Percentiles rank a stretch among this genome's conserved stretches.
phyloP scores from a whole-genome alignment of 2,113 vertebrate species.

The Tragelaphus scriptus region DNA sequence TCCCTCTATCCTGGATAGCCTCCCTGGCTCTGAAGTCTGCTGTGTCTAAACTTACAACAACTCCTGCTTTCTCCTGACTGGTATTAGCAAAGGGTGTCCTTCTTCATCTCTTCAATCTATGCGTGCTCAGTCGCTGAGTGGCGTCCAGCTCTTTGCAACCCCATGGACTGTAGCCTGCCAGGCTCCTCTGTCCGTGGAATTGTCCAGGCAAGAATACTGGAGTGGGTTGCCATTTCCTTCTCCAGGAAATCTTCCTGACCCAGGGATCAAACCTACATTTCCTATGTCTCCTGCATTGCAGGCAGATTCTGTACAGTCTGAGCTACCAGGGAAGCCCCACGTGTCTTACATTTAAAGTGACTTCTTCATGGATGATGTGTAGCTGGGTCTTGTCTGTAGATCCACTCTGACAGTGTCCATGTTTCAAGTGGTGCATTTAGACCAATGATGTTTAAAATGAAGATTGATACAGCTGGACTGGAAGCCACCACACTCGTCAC shows the following conservation, averaged over 20 bases:
- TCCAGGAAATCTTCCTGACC: background rate
- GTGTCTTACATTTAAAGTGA: background rate
- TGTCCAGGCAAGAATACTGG: background rate
- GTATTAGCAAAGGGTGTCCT: background rate
- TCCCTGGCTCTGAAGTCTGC: background rate
- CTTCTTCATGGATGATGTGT: accelerated
- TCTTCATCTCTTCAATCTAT: background rate
- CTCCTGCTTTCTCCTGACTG: background rate
- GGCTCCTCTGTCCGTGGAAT: background rate
- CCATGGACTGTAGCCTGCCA: background rate
- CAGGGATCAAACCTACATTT: accelerated
- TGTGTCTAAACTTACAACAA: background rate
- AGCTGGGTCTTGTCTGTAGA: background rate
- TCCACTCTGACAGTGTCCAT: background rate
- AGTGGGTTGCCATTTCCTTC: background rate
- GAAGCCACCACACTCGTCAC: no score
- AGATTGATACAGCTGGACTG: background rate
- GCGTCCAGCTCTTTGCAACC: background rate
- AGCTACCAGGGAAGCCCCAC: background rate
- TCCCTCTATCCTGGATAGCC: background rate
- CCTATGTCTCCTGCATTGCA: background rate
- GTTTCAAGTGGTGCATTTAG: background rate
- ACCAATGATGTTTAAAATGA: no score
- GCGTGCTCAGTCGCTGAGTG: accelerated
- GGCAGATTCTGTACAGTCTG: background rate